A percentile compares a stretch with the other conserved stretches of the same genome.
These are phyloP conservation scores for Salarias fasciatus DNA, from an alignment of 2,797 vertebrate genomes.

Conservation along the genomic window DNA sequence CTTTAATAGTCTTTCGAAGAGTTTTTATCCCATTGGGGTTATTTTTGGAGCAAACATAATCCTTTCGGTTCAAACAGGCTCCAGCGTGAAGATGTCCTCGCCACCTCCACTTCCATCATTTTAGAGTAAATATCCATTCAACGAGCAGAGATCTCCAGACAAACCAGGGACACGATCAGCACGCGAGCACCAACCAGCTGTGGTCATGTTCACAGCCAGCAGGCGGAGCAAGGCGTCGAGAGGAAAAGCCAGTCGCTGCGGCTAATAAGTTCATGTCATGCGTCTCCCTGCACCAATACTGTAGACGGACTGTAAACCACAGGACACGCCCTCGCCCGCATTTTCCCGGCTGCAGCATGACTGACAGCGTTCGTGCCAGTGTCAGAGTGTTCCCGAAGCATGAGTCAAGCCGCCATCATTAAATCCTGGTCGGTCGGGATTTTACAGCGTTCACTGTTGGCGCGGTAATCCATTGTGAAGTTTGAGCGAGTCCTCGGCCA, in stretches of 20 bases:
- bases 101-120: conserved; percentile 44
- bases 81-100: conserved; percentile 25
- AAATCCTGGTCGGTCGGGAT: conserved; percentile 12
- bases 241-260: conserved; percentile 10
- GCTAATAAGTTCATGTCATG: conserved; percentile 19
- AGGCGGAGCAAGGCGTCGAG: conserved; percentile 13
- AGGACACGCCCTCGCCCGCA: conserved; percentile 27
- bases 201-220: conserved; percentile 20
- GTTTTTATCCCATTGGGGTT: conserved; percentile 48
- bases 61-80: conserved; percentile 21
- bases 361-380: conserved; percentile 30
- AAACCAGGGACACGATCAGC: conserved; percentile 1
- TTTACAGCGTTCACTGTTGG: conserved; percentile 17
- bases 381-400: conserved; percentile 12
- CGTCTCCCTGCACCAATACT: conserved; percentile 30
- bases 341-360: conserved; percentile 54
- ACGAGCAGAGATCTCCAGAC: conserved; percentile 11
- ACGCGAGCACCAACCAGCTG: conserved; percentile 5
- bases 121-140: conserved; percentile 36
- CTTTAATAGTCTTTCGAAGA: conserved; percentile 18
- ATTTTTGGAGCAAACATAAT: conserved; percentile 19
- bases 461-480: conserved; percentile 34
- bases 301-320: conserved; percentile 18
- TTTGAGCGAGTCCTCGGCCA: conserved; percentile 9
- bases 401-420: conserved; percentile 15